phyloP scores from a whole-genome alignment of 1,140 invertebrate genomes.

The Callitettix versicolor region DNA sequence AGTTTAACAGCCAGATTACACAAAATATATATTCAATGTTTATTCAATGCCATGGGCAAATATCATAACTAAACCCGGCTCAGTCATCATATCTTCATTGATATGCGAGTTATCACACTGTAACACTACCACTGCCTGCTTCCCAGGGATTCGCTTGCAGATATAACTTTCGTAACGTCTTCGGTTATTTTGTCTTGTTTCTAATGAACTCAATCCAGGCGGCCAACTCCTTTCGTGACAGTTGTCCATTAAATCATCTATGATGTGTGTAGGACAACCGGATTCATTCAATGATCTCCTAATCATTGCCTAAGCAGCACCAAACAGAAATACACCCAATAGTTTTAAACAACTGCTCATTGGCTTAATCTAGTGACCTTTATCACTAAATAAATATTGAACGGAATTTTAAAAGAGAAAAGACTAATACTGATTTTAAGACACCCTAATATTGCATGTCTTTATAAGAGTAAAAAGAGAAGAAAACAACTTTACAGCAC shows the following conservation, averaged over 20 bases:
- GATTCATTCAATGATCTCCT: constrained; percentile 84
- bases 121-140: constrained; percentile 89
- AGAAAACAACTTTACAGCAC: too few relatives aligned
- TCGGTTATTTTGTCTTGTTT: constrained; percentile 86
- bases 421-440: too few relatives aligned
- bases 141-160: constrained; percentile 86
- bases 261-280: constrained; percentile 81
- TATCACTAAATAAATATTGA: too few relatives aligned
- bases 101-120: constrained; percentile 91
- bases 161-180: constrained; percentile 88
- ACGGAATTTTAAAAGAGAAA: too few relatives aligned
- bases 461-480: too few relatives aligned
- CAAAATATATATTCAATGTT: constrained; percentile 1
- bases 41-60: constrained; percentile 95
- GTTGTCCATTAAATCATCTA: constrained; percentile 93
- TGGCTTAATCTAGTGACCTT: too few relatives aligned
- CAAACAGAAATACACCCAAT: too few relatives aligned
- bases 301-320: constrained; percentile 63
- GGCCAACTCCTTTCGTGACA: constrained; percentile 93
- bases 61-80: constrained; percentile 96
- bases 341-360: too few relatives aligned
- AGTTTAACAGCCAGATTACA: too few relatives aligned
- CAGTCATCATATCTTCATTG: constrained; percentile 89
- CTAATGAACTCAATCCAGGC: constrained; percentile 78
- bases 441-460: too few relatives aligned